Base-by-base conservation (phyloP, 2,113 vertebrate species). In the Melospiza melodia region DNA sequence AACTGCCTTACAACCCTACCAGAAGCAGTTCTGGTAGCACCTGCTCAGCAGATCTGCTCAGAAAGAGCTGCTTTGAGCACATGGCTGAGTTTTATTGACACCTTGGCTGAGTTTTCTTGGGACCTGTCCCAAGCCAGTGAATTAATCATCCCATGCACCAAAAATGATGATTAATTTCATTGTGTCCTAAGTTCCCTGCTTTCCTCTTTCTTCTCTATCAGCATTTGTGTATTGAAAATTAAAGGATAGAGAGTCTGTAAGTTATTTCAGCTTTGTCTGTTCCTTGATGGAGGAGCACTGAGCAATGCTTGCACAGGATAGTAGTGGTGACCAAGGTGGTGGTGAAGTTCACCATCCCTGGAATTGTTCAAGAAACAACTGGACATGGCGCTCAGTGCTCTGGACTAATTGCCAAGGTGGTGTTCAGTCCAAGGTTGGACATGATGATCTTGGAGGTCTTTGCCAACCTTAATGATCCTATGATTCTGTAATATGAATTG, bases 251-350 rank as follows among this genome's bases (percentile, higher is more conserved):
- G 61, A 41, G 23, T 31, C 30, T 1, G 0, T 27, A 35, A 48
- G 7, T 33, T 80, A 69, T 59, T 80, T 89, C 37, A 84, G 5
- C n/a, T 90, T 83, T 73, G 21, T 24, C 22, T 71, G 8, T 33
- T 92, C 19, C 37, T 68, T 93, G 76, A 28, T 65, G 54, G 21
- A 73, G 39, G 17, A 90, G 7, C 35, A 44, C 11, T 87, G 49
- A 24, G 9, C 9, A 55, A 37, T 43, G 12, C 18, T 43, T 7
- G 2, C 31, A 43, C 31, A 20, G 11, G 9, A 18, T 61, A 39
- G 31, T 41, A 0, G 0, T 13, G 9, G 16, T 59, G 22, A 44
- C 44, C 44, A n/a, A 14, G 17, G 25, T 49, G 31, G 25, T 69
- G 72, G 21, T 15, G 31, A 46, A 62, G 21, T 55, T 49, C 25